Evolutionary conservation across 2,888 invertebrate genomes (phyloP).

Genomic region (Acrocyrtus sp.): DNA sequence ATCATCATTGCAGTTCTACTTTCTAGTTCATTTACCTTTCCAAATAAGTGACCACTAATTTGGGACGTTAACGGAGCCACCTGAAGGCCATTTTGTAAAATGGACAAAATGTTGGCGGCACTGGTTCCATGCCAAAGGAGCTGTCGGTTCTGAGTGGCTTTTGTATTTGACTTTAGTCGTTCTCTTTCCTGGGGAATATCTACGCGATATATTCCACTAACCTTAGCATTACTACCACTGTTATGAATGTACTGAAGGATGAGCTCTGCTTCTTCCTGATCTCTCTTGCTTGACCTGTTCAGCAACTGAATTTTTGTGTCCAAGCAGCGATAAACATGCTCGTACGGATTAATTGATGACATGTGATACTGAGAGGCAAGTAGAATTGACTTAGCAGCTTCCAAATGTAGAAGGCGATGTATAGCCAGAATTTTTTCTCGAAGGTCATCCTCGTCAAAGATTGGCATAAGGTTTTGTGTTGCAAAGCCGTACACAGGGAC

Average conservation of each 20-base stretch:
- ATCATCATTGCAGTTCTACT: neutral
- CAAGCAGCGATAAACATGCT: slow-evolving; percentile 68
- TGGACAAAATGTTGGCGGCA: slow-evolving; percentile 68
- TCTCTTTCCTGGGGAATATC: slow-evolving; percentile 53
- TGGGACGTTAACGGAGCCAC: slow-evolving; percentile 67
- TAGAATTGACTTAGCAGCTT: slow-evolving; percentile 66
- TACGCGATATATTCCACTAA: slow-evolving; percentile 62
- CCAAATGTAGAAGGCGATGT: slow-evolving; percentile 66
- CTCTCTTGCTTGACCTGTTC: slow-evolving; percentile 65
- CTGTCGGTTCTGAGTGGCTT: slow-evolving; percentile 61
- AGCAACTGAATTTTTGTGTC: slow-evolving; percentile 66
- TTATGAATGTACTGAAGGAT: slow-evolving; percentile 69
- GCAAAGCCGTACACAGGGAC: slow-evolving; percentile 68
- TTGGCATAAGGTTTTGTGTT: slow-evolving; percentile 66
- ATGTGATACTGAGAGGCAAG: slow-evolving; percentile 65
- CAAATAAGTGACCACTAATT: slow-evolving; percentile 65
- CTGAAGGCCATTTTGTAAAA: slow-evolving; percentile 68
- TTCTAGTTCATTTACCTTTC: slow-evolving; percentile 64
- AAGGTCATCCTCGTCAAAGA: slow-evolving; percentile 65
- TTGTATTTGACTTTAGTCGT: slow-evolving; percentile 25
- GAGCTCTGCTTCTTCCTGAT: slow-evolving; percentile 67
- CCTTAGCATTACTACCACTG: slow-evolving; percentile 61
- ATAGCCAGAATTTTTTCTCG: slow-evolving; percentile 65
- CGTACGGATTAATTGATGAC: slow-evolving; percentile 66
- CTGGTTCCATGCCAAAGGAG: slow-evolving; percentile 70